Base-by-base conservation (phyloP, 2,888 invertebrate species). In the Leptothorax acervorum region DNA sequence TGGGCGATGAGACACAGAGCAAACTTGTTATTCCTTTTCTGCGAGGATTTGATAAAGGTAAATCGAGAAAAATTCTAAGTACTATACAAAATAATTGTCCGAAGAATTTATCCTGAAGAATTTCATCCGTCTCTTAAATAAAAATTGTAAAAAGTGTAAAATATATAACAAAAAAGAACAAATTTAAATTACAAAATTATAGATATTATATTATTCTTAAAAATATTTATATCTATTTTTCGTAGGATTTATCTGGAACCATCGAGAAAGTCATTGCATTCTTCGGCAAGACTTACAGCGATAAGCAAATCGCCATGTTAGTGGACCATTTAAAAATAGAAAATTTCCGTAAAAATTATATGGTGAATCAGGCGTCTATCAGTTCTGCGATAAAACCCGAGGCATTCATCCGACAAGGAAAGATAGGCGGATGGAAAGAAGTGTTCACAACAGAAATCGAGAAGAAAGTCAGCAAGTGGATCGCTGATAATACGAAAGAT, bases 271-370 rank as follows among this genome's bases (percentile, higher is more conserved):
- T 97, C 0, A 95, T 96, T 0, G 92, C 95, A 0, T 97, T 97
- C 92, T 95, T 97, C 51, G 95, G 95, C 53, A 97, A 97, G 92
- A 91, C 94, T 0, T 95, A 96, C 85, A 95, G 95, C 0, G 95
- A 95, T 0, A 95, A 96, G n/a, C 96, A 98, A 92, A 93, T 97
- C 0, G 93, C 95, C 0, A 95, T 95, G n/a, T 95, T 99, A 4
- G 96, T 96, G 23, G 95, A 97, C 12, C 97, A 98, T 93, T 96
- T 98, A 85, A 96, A 96, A 91, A 98, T 99, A 88, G 96, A 97
- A 12, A 97, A 96, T 93, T 99, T 99, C 95, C 97, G 97, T 89
- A 96, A 96, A 18, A 98, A 98, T 95, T 96, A 96, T 73, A 97
- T 97, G 2, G 97, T 98, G 0, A 98, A 99, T 93, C 96, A 96